Conservation (phyloP, 2,888 invertebrate genomes). For the Deroplatys truncata region DNA sequence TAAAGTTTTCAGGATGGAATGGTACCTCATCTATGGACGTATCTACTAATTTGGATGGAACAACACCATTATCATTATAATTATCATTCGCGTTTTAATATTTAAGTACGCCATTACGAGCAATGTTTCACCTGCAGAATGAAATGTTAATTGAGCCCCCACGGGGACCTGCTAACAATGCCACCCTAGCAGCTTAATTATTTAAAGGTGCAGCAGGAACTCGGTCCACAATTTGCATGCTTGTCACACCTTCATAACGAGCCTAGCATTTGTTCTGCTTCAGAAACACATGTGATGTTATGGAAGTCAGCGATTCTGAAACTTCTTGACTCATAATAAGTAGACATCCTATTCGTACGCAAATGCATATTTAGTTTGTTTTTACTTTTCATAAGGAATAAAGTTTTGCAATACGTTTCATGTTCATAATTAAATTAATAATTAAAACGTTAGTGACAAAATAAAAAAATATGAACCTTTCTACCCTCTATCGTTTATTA, state of each 20-base stretch:
- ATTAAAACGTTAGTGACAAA: no score
- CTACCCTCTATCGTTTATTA: no score
- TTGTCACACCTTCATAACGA: background rate
- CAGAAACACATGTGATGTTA: no score
- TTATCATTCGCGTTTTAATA: background rate
- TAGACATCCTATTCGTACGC: no score
- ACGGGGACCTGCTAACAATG: background rate
- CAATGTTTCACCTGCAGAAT: background rate
- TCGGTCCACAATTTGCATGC: background rate
- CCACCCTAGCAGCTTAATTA: background rate
- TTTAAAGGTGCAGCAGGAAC: background rate
- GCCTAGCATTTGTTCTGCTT: background rate
- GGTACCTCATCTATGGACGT: background rate
- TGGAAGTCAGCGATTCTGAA: no score
- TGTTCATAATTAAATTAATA: no score
- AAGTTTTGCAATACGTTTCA: no score
- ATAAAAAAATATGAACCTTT: no score
- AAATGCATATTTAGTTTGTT: no score
- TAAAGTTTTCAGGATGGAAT: background rate
- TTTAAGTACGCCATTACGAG: background rate
- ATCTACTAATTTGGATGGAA: background rate
- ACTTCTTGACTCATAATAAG: no score
- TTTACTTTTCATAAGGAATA: no score
- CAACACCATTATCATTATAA: background rate
- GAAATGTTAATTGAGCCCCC: background rate